These are phyloP conservation scores for Crotophaga sulcirostris DNA, from an alignment of 2,113 vertebrate genomes.

Conservation along the genomic window DNA sequence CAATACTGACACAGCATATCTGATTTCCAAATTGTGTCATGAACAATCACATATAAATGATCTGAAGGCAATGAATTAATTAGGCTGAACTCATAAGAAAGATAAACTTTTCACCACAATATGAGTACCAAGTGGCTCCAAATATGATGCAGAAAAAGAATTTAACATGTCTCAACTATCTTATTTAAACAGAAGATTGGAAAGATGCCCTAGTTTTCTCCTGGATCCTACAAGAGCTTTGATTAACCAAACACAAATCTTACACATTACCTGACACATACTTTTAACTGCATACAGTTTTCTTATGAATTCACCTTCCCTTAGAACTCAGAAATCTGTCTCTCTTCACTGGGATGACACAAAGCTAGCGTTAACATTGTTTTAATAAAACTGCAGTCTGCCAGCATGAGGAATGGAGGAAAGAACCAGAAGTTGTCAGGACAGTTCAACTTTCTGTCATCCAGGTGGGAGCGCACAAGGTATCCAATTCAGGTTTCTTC, in stretches of 20 bases:
- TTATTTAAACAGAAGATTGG: not conserved
- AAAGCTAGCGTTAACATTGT: not conserved
- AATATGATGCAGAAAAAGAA: not conserved
- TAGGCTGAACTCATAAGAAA: not conserved
- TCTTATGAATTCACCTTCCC: not conserved
- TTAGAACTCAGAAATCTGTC: not conserved
- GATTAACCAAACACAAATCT: not conserved
- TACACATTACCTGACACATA: not conserved
- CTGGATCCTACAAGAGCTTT: not conserved
- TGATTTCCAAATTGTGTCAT: not conserved
- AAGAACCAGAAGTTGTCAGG: not conserved
- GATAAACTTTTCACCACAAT: not conserved
- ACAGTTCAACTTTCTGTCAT: not conserved
- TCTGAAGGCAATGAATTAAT: not conserved
- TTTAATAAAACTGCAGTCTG: not conserved
- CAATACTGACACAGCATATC: not conserved
- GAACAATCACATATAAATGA: not conserved
- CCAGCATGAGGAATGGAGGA: not conserved
- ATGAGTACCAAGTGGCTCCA: not conserved
- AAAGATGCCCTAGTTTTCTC: not conserved
- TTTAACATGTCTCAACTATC: fast-evolving
- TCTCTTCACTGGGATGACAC: not conserved
- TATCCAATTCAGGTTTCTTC: not conserved
- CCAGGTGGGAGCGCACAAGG: not conserved
- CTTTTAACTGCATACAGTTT: not conserved